Conservation (phyloP, 2,113 vertebrate species). For the Damaliscus lunatus region DNA sequence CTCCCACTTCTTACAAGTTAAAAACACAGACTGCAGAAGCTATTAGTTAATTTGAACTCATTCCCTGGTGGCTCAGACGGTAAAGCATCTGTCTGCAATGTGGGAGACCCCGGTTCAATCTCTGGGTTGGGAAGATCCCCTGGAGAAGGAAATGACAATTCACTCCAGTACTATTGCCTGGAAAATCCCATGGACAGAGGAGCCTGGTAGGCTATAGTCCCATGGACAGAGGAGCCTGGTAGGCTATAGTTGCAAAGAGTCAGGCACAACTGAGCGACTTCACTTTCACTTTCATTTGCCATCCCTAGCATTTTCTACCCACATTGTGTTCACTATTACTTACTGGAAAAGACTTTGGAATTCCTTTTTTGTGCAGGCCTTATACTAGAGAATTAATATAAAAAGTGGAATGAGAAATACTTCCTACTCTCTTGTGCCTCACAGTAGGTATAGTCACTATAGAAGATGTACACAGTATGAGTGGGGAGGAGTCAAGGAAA, state of each 20-base stretch:
- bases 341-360: not conserved
- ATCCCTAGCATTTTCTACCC: not conserved
- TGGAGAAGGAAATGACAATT: too few species aligned
- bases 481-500: not conserved
- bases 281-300: not conserved
- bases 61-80: too few species aligned
- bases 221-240: too few species aligned
- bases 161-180: too few species aligned
- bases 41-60: not conserved
- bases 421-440: not conserved
- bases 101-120: too few species aligned
- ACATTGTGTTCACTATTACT: not conserved
- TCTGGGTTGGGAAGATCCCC: too few species aligned
- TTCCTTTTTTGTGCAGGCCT: not conserved
- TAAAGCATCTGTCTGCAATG: too few species aligned
- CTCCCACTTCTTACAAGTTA: not conserved
- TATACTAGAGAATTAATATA: not conserved
- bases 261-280: too few species aligned
- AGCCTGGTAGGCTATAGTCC: too few species aligned
- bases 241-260: too few species aligned
- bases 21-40: not conserved
- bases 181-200: too few species aligned
- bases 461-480: fast-evolving
- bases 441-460: not conserved
- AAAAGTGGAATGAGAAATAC: not conserved